phyloP scores from a whole-genome alignment of 2,888 invertebrate genomes.

The Volucella bombylans region DNA sequence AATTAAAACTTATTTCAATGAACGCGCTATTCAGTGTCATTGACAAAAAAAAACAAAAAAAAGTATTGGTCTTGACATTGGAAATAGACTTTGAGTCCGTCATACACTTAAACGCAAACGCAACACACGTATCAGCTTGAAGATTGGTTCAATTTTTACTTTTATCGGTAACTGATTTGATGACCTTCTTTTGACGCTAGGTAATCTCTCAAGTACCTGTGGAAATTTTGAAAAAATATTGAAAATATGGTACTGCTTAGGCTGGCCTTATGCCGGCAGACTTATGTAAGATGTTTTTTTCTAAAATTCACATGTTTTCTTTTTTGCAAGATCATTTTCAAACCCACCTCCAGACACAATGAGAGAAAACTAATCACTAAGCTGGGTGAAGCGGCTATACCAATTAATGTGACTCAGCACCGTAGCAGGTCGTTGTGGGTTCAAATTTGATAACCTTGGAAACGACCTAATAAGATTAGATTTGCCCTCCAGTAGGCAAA shows the following conservation, averaged over 20 bases:
- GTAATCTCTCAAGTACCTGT: slow-evolving; percentile 11
- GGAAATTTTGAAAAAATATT: not conserved
- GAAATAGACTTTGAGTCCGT: slow-evolving; percentile 47
- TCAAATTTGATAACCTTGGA: slow-evolving; percentile 19
- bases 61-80: slow-evolving; percentile 66
- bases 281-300: slow-evolving; percentile 8
- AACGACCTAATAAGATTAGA: slow-evolving; percentile 33
- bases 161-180: slow-evolving; percentile 43
- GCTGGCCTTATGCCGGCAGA: not conserved
- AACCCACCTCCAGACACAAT: not conserved
- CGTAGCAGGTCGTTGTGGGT: not conserved
- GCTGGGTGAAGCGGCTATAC: not conserved
- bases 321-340: not conserved
- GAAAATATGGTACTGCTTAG: not conserved
- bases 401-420: slow-evolving; percentile 23
- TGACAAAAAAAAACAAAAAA: slow-evolving; percentile 27
- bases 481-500: slow-evolving; percentile 8
- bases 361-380: slow-evolving; percentile 17
- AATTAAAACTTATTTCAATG: slow-evolving; percentile 61
- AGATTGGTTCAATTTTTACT: not conserved
- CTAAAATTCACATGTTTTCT: too few relatives aligned
- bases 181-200: slow-evolving; percentile 48
- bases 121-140: slow-evolving; percentile 21
- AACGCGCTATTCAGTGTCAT: slow-evolving; percentile 26
- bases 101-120: slow-evolving; percentile 16